phyloP scores from a whole-genome alignment of 2,797 vertebrate genomes.

The Tangara arthus region DNA sequence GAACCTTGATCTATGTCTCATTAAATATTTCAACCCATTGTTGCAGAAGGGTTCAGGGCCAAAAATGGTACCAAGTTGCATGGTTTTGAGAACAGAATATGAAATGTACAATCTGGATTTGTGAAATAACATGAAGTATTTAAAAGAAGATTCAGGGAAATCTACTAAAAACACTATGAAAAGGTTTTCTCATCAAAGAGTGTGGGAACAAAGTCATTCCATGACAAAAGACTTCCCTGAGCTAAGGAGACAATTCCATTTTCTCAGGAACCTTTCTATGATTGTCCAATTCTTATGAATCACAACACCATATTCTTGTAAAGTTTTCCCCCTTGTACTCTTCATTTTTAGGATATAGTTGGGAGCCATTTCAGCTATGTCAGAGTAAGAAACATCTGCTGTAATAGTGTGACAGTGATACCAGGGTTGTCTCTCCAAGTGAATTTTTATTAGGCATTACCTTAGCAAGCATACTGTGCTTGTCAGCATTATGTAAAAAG shows the following conservation, averaged over 20 bases:
- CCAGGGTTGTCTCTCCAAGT: not conserved
- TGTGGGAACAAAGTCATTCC: not conserved
- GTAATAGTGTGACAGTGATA: not conserved
- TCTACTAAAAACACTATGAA: not conserved
- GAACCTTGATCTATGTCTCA: not conserved
- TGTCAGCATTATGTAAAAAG: not conserved
- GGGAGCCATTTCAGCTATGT: not conserved
- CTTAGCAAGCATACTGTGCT: not conserved
- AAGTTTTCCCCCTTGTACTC: not conserved
- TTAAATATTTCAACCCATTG: not conserved
- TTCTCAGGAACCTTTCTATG: not conserved
- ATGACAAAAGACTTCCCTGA: not conserved
- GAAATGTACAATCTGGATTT: not conserved
- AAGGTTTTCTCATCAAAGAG: not conserved
- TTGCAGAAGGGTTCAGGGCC: not conserved
- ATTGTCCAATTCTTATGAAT: not conserved
- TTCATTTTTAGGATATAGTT: not conserved
- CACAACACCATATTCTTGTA: not conserved
- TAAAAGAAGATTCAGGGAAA: not conserved
- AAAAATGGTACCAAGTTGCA: not conserved
- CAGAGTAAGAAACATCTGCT: constrained; percentile 21
- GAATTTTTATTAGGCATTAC: not conserved
- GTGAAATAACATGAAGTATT: not conserved
- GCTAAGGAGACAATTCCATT: not conserved
- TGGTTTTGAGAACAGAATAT: not conserved